A percentile compares a stretch with the other conserved stretches of the same genome.
phyloP scores from a whole-genome alignment of 2,797 vertebrate species.

The Babyrousa celebensis region DNA sequence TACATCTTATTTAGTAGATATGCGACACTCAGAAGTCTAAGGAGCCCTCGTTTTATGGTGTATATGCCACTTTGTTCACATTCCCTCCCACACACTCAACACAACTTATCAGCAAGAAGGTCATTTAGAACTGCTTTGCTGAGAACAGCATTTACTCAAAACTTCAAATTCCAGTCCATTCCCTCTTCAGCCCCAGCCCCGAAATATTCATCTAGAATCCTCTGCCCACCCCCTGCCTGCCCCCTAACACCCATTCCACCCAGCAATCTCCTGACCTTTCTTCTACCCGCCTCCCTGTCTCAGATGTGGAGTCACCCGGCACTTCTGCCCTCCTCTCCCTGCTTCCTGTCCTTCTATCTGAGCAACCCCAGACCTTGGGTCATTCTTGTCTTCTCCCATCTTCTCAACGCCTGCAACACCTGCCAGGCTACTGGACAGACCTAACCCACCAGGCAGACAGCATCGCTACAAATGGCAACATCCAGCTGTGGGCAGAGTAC shows the following conservation, averaged over 20 bases:
- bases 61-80: neutral
- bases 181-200: neutral
- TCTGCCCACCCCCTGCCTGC: neutral
- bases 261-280: neutral
- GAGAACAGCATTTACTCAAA: neutral
- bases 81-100: neutral
- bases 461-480: fast-evolving
- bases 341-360: neutral
- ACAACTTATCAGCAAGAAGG: neutral
- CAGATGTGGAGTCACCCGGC: neutral
- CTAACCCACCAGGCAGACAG: neutral
- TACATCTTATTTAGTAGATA: neutral
- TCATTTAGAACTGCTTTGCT: neutral
- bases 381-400: neutral
- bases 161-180: neutral
- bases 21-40: neutral
- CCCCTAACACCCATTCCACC: neutral
- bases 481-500: neutral
- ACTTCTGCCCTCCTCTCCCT: neutral
- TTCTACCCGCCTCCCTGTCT: neutral
- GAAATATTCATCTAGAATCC: neutral
- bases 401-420: neutral
- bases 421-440: neutral
- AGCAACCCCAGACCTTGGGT: neutral
- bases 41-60: neutral